Evolutionary conservation across 1,140 invertebrate genomes (phyloP).

Genomic region (Pinna nobilis): DNA sequence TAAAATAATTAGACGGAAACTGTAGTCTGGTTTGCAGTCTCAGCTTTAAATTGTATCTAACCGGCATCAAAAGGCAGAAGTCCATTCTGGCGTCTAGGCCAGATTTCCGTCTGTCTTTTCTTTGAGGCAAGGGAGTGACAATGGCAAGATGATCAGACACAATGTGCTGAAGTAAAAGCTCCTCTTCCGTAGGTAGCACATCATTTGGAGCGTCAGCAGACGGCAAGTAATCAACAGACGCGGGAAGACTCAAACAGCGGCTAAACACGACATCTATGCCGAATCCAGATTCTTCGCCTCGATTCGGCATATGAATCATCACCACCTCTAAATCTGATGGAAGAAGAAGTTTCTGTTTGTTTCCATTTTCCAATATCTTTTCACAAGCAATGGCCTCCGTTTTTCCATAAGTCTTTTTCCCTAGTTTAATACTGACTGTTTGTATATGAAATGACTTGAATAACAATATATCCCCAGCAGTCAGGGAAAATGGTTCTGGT

Average conservation of each 20-base stretch:
- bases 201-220: neutral
- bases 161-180: slow-evolving; percentile 26
- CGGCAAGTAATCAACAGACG: slow-evolving; percentile 26
- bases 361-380: slow-evolving; percentile 11
- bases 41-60: slow-evolving; percentile 28
- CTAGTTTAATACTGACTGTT: slow-evolving; percentile 34
- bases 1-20: slow-evolving; percentile 42
- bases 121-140: slow-evolving; percentile 25
- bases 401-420: slow-evolving; percentile 68
- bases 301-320: slow-evolving; percentile 16
- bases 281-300: slow-evolving; percentile 30
- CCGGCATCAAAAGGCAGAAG: slow-evolving; percentile 30
- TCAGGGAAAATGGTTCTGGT: slow-evolving; percentile 55
- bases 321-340: slow-evolving; percentile 11
- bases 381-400: slow-evolving; percentile 5
- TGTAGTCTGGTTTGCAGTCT: slow-evolving; percentile 25
- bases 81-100: slow-evolving; percentile 39
- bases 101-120: slow-evolving; percentile 9
- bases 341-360: slow-evolving; percentile 6
- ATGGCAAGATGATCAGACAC: slow-evolving; percentile 35
- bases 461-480: slow-evolving; percentile 50
- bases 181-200: slow-evolving; percentile 16
- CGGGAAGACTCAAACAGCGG: slow-evolving; percentile 4
- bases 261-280: slow-evolving; percentile 22
- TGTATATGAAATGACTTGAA: slow-evolving; percentile 32